Base-by-base conservation (phyloP, 2,888 invertebrate species). In the Euplexia lucipara region DNA sequence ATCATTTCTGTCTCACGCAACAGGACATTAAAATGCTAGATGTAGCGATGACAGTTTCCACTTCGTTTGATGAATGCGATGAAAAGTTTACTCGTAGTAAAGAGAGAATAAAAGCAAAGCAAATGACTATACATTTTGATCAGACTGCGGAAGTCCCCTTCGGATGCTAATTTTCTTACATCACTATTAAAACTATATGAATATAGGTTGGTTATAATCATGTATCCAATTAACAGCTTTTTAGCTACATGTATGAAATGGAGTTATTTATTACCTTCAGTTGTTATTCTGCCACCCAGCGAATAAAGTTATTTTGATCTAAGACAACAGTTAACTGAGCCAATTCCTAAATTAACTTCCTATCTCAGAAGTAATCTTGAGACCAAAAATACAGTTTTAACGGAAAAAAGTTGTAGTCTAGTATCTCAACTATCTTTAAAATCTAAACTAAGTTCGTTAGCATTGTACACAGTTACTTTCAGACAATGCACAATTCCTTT, bases 1-100 rank as follows among this genome's bases (percentile, higher is more conserved):
- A 60, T 53, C 18, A 48, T 60, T 70, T 64, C 44, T 59, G 54
- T 68, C 42, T 42, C 75, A 79, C 59, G 62, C 65, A 53, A 63
- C 32, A 54, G 42, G 45, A 56, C 57, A 57, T 59, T 57, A 57
- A 60, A 42, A 70, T 62, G 48, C 70, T 59, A 57, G 48, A 74
- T 66, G 18, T 7, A 48, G 8, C 26, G 57, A 53, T 59, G 51
- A 56, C 72, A 76, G 44, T 52, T 60, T 16, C 16, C 47, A 41
- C 16, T 32, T 42, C 2, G 39, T 14, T 30, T 16, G 9, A 45
- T 30, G 30, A 32, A 16, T n/a, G 3, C 3, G 14, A 37, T 61
- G 14, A 26, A 18, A 10, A 41, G 12, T 48, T 20, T 3, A 20
- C 32, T 41, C 9, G 9, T 48, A 22, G 20, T 6, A 9, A 22